Evolutionary conservation across 2,113 vertebrate genomes (phyloP).

Genomic region (Micromys minutus): DNA sequence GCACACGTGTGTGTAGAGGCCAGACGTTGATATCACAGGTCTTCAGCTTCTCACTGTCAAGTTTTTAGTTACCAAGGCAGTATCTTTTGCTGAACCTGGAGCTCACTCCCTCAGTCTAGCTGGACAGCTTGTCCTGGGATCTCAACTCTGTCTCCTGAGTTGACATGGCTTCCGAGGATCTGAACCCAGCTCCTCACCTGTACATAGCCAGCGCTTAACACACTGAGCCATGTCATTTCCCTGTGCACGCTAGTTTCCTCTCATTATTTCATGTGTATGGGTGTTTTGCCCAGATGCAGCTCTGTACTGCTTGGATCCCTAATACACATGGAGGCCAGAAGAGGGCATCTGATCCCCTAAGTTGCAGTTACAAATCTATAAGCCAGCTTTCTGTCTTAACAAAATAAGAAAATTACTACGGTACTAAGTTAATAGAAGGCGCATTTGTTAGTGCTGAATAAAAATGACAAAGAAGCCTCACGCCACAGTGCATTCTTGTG

Average conservation of each 20-base stretch:
- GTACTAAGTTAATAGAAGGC: constrained; percentile 10
- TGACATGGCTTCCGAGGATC: neutral
- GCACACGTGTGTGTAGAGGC: neutral
- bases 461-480: neutral
- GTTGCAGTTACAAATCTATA: neutral
- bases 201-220: neutral
- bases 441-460: constrained; percentile 35
- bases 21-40: neutral
- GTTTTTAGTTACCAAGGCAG: neutral
- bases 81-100: neutral
- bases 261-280: no score
- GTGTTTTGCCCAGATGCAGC: neutral
- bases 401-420: constrained; percentile 42
- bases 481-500: neutral
- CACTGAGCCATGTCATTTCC: neutral
- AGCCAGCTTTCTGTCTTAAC: neutral
- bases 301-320: neutral
- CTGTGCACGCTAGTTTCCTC: neutral
- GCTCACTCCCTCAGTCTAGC: neutral
- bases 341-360: neutral
- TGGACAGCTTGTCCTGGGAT: neutral
- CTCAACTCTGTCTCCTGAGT: neutral
- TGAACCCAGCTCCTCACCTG: neutral
- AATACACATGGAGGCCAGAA: neutral
- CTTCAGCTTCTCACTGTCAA: no score